Base-by-base conservation (phyloP, 1,140 invertebrate genomes). In the Neodiprion lecontei region DNA sequence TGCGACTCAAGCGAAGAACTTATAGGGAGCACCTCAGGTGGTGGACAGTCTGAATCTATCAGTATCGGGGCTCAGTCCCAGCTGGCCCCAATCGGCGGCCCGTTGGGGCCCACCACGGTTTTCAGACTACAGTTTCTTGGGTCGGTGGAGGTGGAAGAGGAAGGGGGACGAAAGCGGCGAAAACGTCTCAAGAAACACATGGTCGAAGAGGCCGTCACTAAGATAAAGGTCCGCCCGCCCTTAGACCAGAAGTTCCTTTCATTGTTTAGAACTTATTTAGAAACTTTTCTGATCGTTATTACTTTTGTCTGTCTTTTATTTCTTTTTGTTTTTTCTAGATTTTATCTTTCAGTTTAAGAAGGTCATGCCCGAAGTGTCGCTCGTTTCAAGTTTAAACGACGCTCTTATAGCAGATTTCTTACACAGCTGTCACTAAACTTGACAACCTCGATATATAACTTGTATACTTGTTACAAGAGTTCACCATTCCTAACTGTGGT, bases 131-230 rank as follows among this genome's bases (percentile, higher is more conserved):
- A 92, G 79, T 95, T 95, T 91, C 92, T 95, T 80, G 95, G 95
- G 87, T 95, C 94, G 79, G 93, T 95, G 87, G 94, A 95, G 89
- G 93, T 95, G 82, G 94, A 95, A 84, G 95, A 95, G 90, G 93
- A 94, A 88, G 88, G 87, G 86, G 92, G 92, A 85, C 89, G 92
- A 75, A 91, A 92, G 78, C 88, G 92, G 78, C 91, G 93, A 84
- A 94, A 93, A 88, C 89, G 94, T 81, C 92, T 93, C 89, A 96
- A 95, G 92, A 96, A 96, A 91, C 92, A 94, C 89, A 96, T 96
- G 93, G 97, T 98, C 79, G 97, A 98, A 90, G 96, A 99, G 89
- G 97, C 97, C 82, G 97, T 99, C 83, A 95, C 95, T 83, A 95
- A 97, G 90, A 97, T 99, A 82, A 98, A 99, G 95, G 96, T 97